Base-by-base conservation (phyloP, 2,797 vertebrate species). In the Geotrypetes seraphini region DNA sequence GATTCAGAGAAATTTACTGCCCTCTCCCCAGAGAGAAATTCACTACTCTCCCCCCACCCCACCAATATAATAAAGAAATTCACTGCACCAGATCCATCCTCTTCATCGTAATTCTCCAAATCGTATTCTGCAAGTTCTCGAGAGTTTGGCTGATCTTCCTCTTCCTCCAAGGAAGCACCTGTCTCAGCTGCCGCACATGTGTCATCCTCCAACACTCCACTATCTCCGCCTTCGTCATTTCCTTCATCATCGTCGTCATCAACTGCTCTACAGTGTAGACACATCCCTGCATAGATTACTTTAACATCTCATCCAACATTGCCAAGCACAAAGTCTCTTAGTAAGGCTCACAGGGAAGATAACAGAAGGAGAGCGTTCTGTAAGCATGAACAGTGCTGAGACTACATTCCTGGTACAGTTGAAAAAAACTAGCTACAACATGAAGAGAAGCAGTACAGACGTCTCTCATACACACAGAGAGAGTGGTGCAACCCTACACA, bases 51-150 rank as follows among this genome's bases (percentile, higher is more conserved):
- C n/a, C n/a, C n/a, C n/a, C n/a, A n/a, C n/a, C n/a, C n/a, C n/a
- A n/a, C n/a, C n/a, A n/a, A n/a, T n/a, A n/a, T n/a, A n/a, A n/a
- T n/a, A n/a, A n/a, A n/a, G n/a, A n/a, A n/a, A n/a, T n/a, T n/a
- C n/a, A 20, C 58, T 62, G 16, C 37, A 91, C 92, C 89, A 5
- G 62, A 8, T 20, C 76, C 73, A 5, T 84, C 71, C 2, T 83
- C 92, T 29, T 96, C 79, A 16, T 99, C 92, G 0, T 99, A 98
- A 41, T 66, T 87, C 29, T 99, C 89, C 50, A 99, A 49, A 27
- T 83, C 81, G 1, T 99, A 98, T 39, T 92, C 92, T 0, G 86
- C 90, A 5, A 99, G 66, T 14, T 93, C 92, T 23, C 91, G 81
- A 0, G 82, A 80, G 3, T 79, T 78, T 1, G 59, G 60, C 0